Conservation (phyloP, 2,888 invertebrate genomes). For the Apamea crenata region DNA sequence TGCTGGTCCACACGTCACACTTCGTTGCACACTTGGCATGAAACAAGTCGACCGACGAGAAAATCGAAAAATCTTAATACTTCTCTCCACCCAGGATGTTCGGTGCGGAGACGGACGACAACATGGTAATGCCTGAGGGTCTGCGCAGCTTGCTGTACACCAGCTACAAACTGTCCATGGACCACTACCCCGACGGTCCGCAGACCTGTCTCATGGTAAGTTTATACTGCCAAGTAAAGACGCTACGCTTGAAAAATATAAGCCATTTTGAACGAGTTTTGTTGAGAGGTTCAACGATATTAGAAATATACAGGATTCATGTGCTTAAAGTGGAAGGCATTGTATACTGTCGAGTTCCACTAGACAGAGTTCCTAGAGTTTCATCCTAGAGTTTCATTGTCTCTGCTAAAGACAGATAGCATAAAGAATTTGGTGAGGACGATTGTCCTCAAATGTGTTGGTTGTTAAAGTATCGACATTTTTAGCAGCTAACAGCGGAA, state of each 20-base stretch:
- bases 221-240: not conserved
- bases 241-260: not conserved
- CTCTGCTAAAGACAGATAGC: not conserved
- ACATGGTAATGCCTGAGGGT: slow-evolving; percentile 91
- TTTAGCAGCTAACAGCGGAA: not conserved
- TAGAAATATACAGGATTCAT: not conserved
- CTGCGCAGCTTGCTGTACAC: slow-evolving; percentile 92
- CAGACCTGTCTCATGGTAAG: slow-evolving; percentile 91
- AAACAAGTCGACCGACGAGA: not conserved
- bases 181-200: slow-evolving; percentile 93
- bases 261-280: no score
- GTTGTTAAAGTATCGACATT: not conserved
- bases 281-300: not conserved
- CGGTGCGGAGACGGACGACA: slow-evolving; percentile 88
- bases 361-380: not conserved
- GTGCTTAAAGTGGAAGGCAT: not conserved
- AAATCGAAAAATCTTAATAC: not conserved
- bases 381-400: not conserved
- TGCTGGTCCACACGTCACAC: not conserved
- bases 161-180: slow-evolving; percentile 95
- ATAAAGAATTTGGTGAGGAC: not conserved
- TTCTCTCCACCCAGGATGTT: slow-evolving; percentile 85
- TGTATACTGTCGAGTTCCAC: not conserved
- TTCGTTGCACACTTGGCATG: not conserved
- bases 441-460: not conserved